Evolutionary conservation across 92 coral and sea anemone species (phyloP).

Genomic region (Palythoa grandis): DNA sequence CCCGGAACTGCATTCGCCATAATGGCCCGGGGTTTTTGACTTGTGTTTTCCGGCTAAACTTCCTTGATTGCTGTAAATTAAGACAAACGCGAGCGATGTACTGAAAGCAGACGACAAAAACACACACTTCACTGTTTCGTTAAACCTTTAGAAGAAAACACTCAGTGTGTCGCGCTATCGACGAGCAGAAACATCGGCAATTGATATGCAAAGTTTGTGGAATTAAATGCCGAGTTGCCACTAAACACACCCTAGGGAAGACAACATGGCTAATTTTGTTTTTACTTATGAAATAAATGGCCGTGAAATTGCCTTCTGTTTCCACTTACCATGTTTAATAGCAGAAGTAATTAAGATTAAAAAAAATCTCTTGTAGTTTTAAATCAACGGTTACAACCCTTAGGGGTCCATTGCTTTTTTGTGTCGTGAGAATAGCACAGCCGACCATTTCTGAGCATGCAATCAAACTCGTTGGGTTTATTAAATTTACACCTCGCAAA

Average conservation of each 20-base stretch:
- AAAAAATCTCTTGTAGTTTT: not conserved
- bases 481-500: not conserved
- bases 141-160: no score
- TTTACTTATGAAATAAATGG: constrained; percentile 12
- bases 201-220: not conserved
- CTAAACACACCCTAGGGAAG: not conserved
- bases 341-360: not conserved
- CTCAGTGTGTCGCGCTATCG: no score
- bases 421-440: not conserved
- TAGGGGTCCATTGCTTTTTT: not conserved
- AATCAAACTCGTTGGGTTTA: not conserved
- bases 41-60: no score
- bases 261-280: not conserved
- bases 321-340: not conserved
- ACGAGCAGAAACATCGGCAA: not conserved
- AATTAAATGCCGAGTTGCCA: not conserved
- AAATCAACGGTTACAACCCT: not conserved
- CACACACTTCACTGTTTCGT: no score
- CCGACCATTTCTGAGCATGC: not conserved
- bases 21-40: no score
- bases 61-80: no score
- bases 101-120: no score
- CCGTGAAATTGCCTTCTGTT: constrained; percentile 20
- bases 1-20: no score
- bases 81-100: no score